Evolutionary conservation across 2,797 vertebrate species (phyloP).

Genomic region (Calcarius lapponicus): DNA sequence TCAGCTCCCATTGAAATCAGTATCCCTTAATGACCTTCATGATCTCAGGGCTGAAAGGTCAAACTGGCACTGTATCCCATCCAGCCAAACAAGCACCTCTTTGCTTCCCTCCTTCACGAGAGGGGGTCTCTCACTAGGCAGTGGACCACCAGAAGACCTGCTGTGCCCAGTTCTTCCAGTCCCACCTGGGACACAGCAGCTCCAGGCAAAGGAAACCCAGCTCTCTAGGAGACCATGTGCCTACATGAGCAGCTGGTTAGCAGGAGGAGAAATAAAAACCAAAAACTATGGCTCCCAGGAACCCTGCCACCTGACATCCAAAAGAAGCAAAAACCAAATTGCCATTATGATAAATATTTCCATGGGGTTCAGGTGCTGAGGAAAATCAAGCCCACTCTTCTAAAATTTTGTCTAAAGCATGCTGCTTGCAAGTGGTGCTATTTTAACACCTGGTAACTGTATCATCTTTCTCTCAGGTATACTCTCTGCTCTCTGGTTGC

Average conservation of each 20-base stretch:
- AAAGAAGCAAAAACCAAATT: background rate
- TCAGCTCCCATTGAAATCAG: background rate
- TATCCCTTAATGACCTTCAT: background rate
- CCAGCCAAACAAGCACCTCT: background rate
- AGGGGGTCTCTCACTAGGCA: background rate
- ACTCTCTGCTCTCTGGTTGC: background rate
- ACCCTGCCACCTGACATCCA: background rate
- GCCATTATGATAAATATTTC: background rate
- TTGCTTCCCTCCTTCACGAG: background rate
- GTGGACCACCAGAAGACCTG: background rate
- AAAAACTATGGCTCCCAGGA: background rate
- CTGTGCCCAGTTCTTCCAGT: background rate
- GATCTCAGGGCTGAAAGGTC: background rate
- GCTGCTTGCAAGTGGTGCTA: background rate
- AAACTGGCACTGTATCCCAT: background rate
- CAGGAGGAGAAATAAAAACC: background rate
- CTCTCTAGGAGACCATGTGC: background rate
- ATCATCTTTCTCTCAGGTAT: background rate
- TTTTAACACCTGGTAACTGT: slow-evolving; percentile 20
- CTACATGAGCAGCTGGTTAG: background rate
- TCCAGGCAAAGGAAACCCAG: background rate
- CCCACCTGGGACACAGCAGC: background rate
- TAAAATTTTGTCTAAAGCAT: background rate
- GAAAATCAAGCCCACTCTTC: background rate
- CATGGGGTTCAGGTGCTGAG: background rate